phyloP scores from a whole-genome alignment of 2,113 vertebrate species.

The Sarotherodon lohbergeri region DNA sequence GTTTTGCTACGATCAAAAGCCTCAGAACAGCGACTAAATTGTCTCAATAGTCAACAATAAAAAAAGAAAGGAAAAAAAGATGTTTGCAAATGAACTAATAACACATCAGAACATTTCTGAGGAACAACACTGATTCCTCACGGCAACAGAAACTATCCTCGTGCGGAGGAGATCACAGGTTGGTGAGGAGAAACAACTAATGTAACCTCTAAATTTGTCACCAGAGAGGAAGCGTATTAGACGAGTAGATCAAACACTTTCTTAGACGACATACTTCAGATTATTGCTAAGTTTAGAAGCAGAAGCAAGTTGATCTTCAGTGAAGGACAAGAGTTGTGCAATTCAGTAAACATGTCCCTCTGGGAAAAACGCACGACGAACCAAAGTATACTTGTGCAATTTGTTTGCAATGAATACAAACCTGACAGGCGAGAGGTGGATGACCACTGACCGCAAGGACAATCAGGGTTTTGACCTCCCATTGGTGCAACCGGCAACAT shows the following conservation, averaged over 20 bases:
- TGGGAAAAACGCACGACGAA: not conserved
- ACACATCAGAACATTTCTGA: not conserved
- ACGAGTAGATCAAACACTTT: not conserved
- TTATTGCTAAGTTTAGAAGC: not conserved
- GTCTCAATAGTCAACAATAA: not conserved
- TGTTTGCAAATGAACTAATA: not conserved
- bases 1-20: not conserved
- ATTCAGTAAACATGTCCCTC: not conserved
- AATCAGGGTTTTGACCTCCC: constrained; percentile 37
- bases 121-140: not conserved
- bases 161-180: not conserved
- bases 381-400: not conserved
- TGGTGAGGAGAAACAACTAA: not conserved
- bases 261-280: not conserved
- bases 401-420: constrained; percentile 40
- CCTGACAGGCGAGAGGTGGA: not conserved
- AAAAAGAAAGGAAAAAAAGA: not conserved
- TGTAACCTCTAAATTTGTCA: not conserved
- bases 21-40: not conserved
- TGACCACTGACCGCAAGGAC: constrained; percentile 43
- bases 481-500: constrained; percentile 53
- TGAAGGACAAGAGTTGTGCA: not conserved
- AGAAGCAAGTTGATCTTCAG: not conserved
- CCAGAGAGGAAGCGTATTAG: not conserved
- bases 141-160: not conserved